Evolutionary conservation across 2,888 invertebrate species (phyloP).

Genomic region (Apamea epomidion): DNA sequence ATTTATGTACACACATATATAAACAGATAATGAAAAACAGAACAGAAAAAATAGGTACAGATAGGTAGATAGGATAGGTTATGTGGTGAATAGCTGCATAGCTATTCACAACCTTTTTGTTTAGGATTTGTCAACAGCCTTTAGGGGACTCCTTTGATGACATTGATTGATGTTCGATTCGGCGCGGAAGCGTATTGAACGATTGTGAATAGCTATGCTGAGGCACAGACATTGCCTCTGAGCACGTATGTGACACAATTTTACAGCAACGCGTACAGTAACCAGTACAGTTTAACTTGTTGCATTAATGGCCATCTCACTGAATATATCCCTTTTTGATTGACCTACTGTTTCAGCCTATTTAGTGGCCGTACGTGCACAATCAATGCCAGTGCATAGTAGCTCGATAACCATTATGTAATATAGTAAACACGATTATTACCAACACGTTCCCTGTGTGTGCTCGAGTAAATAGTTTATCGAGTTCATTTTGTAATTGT

Average conservation of each 20-base stretch:
- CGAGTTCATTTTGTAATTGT: slow-evolving; percentile 27
- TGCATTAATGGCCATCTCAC: slow-evolving; percentile 7
- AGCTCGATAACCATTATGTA: slow-evolving; percentile 51
- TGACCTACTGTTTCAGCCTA: slow-evolving; percentile 28
- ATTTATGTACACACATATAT: too few species aligned
- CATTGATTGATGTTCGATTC: neutral
- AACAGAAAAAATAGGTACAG: too few species aligned
- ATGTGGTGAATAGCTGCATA: too few species aligned
- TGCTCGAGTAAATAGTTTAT: slow-evolving; percentile 51
- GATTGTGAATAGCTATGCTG: neutral
- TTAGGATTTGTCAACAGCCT: neutral
- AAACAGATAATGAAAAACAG: too few species aligned
- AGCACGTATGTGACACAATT: slow-evolving; percentile 11
- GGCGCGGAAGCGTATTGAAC: neutral
- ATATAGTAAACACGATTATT: slow-evolving; percentile 58
- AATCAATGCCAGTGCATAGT: slow-evolving; percentile 51
- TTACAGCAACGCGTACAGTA: slow-evolving; percentile 5
- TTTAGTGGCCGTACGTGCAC: slow-evolving; percentile 37
- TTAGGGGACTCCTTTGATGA: neutral
- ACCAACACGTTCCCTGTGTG: slow-evolving; percentile 44
- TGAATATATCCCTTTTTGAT: slow-evolving; percentile 1
- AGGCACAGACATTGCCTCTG: neutral
- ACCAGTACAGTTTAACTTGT: slow-evolving; percentile 19
- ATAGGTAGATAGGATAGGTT: too few species aligned
- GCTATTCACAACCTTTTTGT: neutral